Conservation (phyloP, 2,113 vertebrate genomes). For the Odontophorus gujanensis region DNA sequence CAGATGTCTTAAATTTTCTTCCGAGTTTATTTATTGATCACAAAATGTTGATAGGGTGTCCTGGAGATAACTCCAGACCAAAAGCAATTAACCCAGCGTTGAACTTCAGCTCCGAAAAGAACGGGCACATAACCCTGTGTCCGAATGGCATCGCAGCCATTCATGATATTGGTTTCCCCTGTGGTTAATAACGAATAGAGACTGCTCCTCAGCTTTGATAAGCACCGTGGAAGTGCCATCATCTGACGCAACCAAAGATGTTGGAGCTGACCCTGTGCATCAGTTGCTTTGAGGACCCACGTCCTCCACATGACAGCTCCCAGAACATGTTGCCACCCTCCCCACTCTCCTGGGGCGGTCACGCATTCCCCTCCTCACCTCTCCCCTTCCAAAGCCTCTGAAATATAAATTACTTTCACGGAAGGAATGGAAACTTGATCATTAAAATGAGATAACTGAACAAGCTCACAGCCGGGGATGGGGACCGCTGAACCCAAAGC, state of each 20-base stretch:
- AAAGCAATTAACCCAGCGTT: neutral
- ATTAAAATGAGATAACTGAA: slow-evolving; percentile 35
- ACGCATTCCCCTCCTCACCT: neutral
- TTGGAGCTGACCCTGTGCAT: neutral
- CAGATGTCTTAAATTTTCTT: neutral
- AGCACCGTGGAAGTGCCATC: neutral
- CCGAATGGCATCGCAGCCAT: neutral
- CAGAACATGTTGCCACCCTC: accelerated
- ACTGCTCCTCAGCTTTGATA: neutral
- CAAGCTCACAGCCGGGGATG: neutral
- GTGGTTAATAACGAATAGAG: neutral
- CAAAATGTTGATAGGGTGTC: neutral
- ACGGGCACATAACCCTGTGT: accelerated
- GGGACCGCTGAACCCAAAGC: slow-evolving; percentile 3
- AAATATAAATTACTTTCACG: neutral
- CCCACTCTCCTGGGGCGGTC: neutral
- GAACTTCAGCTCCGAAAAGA: neutral
- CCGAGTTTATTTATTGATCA: neutral
- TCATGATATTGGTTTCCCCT: neutral
- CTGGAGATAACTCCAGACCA: neutral
- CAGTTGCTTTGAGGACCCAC: accelerated
- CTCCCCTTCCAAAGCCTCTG: neutral
- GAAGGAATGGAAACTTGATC: slow-evolving; percentile 28
- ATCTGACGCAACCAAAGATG: neutral
- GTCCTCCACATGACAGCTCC: accelerated